phyloP scores from a whole-genome alignment of 1,140 invertebrate species.

The Drosophila kepulauana region DNA sequence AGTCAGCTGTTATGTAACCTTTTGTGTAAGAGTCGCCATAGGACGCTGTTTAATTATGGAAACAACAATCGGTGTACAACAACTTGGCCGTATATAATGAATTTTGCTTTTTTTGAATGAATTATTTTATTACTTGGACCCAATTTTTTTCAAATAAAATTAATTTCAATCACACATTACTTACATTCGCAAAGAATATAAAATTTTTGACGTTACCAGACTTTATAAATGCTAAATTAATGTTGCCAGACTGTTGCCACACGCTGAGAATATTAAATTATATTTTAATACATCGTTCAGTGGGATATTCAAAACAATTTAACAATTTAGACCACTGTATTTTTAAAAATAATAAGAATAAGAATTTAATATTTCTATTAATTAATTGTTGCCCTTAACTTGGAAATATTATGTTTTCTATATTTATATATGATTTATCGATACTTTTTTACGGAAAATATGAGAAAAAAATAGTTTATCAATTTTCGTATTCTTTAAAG shows the following conservation, averaged over 20 bases:
- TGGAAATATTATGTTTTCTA: no score
- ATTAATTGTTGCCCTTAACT: no score
- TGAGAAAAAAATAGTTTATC: no score
- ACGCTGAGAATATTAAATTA: neutral
- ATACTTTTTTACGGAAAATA: no score
- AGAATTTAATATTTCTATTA: no score
- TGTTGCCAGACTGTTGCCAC: slow-evolving; percentile 26
- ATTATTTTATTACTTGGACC: neutral
- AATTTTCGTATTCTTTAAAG: no score
- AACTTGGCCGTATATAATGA: neutral
- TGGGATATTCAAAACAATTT: neutral
- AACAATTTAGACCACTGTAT: no score
- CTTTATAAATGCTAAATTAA: neutral
- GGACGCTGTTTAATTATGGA: neutral
- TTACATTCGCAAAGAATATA: slow-evolving; percentile 59
- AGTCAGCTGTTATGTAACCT: slow-evolving; percentile 69
- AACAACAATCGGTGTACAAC: neutral
- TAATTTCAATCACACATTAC: slow-evolving; percentile 42
- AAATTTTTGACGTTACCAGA: slow-evolving; percentile 29
- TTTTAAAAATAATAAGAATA: no score
- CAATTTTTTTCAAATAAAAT: neutral
- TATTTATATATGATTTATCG: no score
- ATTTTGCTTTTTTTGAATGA: neutral
- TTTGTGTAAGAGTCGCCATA: neutral
- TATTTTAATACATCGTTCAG: neutral